Base-by-base conservation (phyloP, 92 coral and sea anemone genomes). In the Heteractis magnifica region DNA sequence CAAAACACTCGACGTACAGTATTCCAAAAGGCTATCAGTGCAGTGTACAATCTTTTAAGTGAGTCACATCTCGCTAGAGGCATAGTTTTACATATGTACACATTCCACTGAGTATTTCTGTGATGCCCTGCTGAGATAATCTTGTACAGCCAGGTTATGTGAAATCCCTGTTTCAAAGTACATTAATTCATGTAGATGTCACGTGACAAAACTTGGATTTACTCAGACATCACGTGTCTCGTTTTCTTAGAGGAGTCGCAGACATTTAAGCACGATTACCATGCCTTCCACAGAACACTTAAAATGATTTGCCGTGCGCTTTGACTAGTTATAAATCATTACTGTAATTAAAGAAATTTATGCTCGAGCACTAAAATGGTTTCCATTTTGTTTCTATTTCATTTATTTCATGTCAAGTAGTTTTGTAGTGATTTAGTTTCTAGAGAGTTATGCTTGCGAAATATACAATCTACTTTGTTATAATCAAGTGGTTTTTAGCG, bases 41-140 rank as follows among this genome's bases (percentile, higher is more conserved):
- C 15, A 12, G n/a, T 9, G 15, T 12, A 58, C 19, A 23, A 18
- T 18, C 6, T 62, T 23, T n/a, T 18, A 58, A 58, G 16, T 58
- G n/a, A n/a, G 64, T 10, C 70, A 62, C 19, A 18, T 16, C 6
- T 62, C 18, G 21, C 70, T 18, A 10, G 70, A 23, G 70, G 20
- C 19, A 62, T 62, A 62, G 23, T n/a, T 62, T 18, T 62, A 62
- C 70, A n/a, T 62, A n/a, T n/a, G 70, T 62, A 62, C 70, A 62
- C 70, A 62, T 62, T 62, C 26, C 70, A 62, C 21, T 62, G 20
- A 23, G 23, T 16, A 4, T 18, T 6, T 62, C 18, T 18, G 6
- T 23, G 70, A 62, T 18, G 18, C 44, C 6, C 70, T 20, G 26
- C 70, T 18, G 70, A 62, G 70, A 18, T 62, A 62, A 62, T 62